phyloP scores from a whole-genome alignment of 23 tunicate genomes.

The Halocynthia aurantium region DNA sequence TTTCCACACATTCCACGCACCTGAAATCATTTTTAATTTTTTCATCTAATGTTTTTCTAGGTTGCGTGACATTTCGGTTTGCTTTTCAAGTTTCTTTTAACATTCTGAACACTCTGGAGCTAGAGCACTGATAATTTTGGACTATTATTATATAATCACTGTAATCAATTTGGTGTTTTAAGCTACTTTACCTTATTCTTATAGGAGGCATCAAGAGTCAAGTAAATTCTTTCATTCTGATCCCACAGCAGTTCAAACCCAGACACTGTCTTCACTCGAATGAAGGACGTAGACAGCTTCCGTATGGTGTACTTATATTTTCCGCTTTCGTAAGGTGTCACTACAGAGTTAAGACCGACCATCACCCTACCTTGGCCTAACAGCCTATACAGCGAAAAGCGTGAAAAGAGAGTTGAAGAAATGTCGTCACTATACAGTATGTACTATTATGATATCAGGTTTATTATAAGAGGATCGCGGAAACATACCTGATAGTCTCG shows the following conservation, averaged over 20 bases:
- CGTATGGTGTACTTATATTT: slow-evolving; percentile 24
- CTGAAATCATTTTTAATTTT: slow-evolving; percentile 21
- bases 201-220: slow-evolving; percentile 44
- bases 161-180: background rate
- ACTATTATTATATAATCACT: background rate
- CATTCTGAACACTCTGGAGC: too few relatives aligned
- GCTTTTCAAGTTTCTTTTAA: too few relatives aligned
- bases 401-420: too few relatives aligned
- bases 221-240: slow-evolving; percentile 57
- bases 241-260: slow-evolving; percentile 82
- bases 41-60: too few relatives aligned
- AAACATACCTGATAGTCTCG: slow-evolving; percentile 33
- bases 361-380: slow-evolving; percentile 30
- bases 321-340: slow-evolving; percentile 39
- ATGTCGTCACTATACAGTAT: too few relatives aligned
- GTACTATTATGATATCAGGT: too few relatives aligned
- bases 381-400: slow-evolving; percentile 17
- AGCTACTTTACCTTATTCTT: slow-evolving; percentile 49
- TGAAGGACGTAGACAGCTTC: slow-evolving; percentile 45
- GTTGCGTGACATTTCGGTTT: too few relatives aligned
- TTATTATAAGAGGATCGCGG: background rate
- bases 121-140: too few relatives aligned
- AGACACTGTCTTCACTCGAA: slow-evolving; percentile 31
- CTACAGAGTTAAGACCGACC: slow-evolving; percentile 23
- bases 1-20: slow-evolving; percentile 82